phyloP scores from a whole-genome alignment of 1,140 invertebrate genomes.

The Elysia chlorotica region DNA sequence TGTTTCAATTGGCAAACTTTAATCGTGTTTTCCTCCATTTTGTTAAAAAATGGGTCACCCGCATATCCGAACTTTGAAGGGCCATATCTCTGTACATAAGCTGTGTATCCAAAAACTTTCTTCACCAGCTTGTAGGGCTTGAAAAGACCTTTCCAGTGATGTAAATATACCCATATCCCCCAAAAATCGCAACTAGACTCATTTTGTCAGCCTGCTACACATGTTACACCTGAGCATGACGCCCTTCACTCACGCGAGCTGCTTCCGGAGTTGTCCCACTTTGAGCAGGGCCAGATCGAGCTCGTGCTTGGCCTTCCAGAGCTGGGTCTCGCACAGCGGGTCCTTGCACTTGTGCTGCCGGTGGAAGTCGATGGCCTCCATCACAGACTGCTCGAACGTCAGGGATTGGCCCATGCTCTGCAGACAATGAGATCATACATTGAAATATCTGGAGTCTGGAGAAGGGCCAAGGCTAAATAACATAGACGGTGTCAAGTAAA shows the following conservation, averaged over 20 bases:
- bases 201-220: background rate
- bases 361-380: conserved; percentile 74
- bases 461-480: too few species aligned
- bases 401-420: conserved; percentile 81
- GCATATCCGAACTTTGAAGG: background rate
- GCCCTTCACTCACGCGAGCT: conserved; percentile 43
- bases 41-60: too few species aligned
- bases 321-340: conserved; percentile 69
- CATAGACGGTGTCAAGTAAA: too few species aligned
- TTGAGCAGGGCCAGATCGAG: conserved; percentile 82
- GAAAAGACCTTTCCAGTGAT: conserved; percentile 5
- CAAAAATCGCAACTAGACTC: background rate
- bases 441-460: too few species aligned
- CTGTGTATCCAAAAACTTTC: too few species aligned
- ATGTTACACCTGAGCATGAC: conserved; percentile 7
- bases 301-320: conserved; percentile 89
- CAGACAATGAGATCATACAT: too few species aligned
- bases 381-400: conserved; percentile 86
- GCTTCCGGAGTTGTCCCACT: conserved; percentile 81
- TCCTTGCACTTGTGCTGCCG: conserved; percentile 75
- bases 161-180: background rate
- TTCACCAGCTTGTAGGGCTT: background rate
- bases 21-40: too few species aligned
- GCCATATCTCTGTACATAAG: background rate
- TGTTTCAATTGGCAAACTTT: too few species aligned